These are phyloP conservation scores for Rhinoderma darwinii DNA, from an alignment of 2,113 vertebrate species.

Conservation along the genomic window DNA sequence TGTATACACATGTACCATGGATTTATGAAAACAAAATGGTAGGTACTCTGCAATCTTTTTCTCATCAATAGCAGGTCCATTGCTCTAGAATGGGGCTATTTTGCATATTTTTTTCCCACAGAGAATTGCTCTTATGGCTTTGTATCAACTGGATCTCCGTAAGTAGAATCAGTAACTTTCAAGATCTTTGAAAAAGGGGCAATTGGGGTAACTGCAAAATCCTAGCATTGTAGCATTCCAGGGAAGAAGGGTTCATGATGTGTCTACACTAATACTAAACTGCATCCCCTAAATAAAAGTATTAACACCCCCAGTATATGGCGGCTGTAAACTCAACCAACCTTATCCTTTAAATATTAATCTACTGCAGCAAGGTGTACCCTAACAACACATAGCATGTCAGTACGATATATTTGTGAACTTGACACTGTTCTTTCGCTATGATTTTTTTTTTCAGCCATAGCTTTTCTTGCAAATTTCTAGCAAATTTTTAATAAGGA, in stretches of 20 bases:
- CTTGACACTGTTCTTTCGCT: not conserved
- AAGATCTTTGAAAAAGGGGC: not conserved
- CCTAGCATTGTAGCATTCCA: not conserved
- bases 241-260: too few species aligned
- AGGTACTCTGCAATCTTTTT: too few species aligned
- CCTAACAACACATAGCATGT: not conserved
- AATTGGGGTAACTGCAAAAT: not conserved
- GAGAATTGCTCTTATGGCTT: too few species aligned
- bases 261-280: not conserved
- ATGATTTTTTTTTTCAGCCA: not conserved
- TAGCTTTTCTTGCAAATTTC: not conserved
- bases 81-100: too few species aligned
- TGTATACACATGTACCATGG: too few species aligned
- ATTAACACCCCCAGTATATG: not conserved
- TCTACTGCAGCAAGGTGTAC: not conserved
- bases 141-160: too few species aligned
- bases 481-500: constrained; percentile 18
- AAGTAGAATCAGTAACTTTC: too few species aligned
- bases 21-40: too few species aligned
- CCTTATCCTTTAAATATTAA: not conserved
- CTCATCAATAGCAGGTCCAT: too few species aligned
- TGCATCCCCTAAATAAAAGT: not conserved
- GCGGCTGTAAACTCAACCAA: not conserved
- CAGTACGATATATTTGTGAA: constrained; percentile 15
- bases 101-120: too few species aligned